These are phyloP conservation scores for Heliangelus exortis DNA, from an alignment of 2,797 vertebrate genomes.

Conservation along the genomic window DNA sequence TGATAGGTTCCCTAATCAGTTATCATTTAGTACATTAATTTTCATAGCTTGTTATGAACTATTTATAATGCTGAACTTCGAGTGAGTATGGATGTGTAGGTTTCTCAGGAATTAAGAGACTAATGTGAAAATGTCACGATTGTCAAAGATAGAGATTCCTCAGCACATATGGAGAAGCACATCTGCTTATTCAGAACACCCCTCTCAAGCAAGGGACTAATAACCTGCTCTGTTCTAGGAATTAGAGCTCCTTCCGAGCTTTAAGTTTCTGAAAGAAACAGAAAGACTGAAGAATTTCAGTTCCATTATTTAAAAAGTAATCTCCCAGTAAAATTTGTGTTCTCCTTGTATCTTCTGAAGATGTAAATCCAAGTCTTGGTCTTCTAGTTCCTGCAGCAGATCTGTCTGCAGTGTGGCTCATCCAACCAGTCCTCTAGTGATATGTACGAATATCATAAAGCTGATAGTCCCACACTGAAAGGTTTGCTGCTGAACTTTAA, in stretches of 20 bases:
- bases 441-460: not conserved
- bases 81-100: not conserved
- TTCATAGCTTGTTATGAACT: not conserved
- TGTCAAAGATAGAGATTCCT: not conserved
- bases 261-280: not conserved
- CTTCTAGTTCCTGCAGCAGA: not conserved
- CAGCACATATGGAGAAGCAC: not conserved
- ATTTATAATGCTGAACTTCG: not conserved
- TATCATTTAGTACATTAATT: not conserved
- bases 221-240: not conserved
- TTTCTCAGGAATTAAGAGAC: not conserved
- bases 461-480: not conserved
- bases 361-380: not conserved
- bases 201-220: not conserved
- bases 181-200: not conserved
- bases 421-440: not conserved
- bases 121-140: not conserved
- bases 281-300: not conserved
- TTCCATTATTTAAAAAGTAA: not conserved
- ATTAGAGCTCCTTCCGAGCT: not conserved
- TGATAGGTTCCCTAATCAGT: not conserved
- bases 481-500: not conserved
- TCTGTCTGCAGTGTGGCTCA: not conserved
- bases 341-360: not conserved
- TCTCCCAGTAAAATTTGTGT: not conserved